Conservation (phyloP, 2,888 invertebrate genomes). For the Eustalomyia histrio region DNA sequence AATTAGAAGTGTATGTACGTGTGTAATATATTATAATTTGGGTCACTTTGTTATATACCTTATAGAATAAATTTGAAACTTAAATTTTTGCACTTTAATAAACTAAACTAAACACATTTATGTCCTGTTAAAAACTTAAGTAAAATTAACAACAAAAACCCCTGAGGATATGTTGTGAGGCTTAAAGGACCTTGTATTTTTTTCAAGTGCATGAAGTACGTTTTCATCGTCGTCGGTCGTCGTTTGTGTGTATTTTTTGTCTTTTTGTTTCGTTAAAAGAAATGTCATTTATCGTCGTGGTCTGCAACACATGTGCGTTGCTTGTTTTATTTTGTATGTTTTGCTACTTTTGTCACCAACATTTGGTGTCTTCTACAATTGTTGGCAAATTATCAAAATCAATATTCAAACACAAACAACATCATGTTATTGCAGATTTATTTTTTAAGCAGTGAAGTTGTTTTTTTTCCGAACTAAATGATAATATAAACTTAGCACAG, state of each 20-base stretch:
- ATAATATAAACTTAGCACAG: conserved; percentile 4
- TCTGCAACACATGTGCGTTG: neutral
- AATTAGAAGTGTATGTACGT: too few relatives aligned
- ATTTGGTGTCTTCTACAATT: conserved; percentile 40
- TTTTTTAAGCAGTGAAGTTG: neutral
- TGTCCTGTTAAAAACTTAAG: neutral
- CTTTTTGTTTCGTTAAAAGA: neutral
- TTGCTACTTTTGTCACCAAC: conserved; percentile 37
- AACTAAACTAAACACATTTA: neutral
- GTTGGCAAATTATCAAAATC: conserved; percentile 59
- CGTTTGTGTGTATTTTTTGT: neutral
- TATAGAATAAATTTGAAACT: neutral
- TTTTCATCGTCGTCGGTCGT: neutral
- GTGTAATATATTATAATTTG: neutral
- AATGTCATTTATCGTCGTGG: neutral
- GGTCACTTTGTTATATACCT: neutral
- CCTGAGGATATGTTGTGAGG: neutral
- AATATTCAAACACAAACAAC: conserved; percentile 32
- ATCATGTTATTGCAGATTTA: neutral
- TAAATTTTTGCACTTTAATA: neutral
- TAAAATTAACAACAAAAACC: neutral
- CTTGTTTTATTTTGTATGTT: conserved; percentile 3
- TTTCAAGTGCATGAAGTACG: conserved; percentile 16
- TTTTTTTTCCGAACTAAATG: neutral
- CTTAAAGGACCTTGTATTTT: neutral